phyloP scores from a whole-genome alignment of 2,113 vertebrate genomes.

The Hemichromis elongatus region DNA sequence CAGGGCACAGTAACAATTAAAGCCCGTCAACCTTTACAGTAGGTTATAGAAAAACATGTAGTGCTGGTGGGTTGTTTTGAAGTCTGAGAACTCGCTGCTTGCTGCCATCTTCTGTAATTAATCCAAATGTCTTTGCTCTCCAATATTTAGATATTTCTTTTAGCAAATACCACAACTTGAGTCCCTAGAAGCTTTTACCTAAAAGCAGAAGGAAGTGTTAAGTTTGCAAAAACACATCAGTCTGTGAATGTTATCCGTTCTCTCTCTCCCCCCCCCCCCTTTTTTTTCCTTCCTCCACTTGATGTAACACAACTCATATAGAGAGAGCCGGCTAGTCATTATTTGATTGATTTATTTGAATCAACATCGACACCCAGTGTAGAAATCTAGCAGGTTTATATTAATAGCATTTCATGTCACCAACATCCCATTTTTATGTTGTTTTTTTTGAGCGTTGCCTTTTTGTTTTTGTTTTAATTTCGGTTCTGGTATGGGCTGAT shows the following conservation, averaged over 20 bases:
- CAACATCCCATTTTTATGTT: not conserved
- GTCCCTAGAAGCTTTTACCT: not conserved
- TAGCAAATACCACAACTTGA: not conserved
- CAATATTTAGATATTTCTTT: not conserved
- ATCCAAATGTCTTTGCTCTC: not conserved
- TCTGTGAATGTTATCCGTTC: not conserved
- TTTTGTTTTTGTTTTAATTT: conserved; percentile 8
- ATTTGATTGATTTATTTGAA: not conserved
- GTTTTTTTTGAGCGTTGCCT: not conserved
- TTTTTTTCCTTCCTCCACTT: not conserved
- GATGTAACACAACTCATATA: not conserved
- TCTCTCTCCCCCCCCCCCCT: fast-evolving
- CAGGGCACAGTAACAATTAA: not conserved
- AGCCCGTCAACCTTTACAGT: not conserved
- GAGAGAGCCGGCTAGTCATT: not conserved
- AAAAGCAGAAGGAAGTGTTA: not conserved
- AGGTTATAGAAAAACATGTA: not conserved
- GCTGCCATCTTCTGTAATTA: not conserved
- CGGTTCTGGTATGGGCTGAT: conserved; percentile 31
- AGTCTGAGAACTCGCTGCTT: not conserved
- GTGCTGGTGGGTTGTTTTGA: not conserved
- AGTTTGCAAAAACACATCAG: not conserved
- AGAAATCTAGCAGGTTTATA: not conserved
- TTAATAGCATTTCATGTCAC: not conserved
- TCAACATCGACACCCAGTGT: not conserved